phyloP scores from a whole-genome alignment of 1,140 invertebrate genomes.

The Varroa destructor region DNA sequence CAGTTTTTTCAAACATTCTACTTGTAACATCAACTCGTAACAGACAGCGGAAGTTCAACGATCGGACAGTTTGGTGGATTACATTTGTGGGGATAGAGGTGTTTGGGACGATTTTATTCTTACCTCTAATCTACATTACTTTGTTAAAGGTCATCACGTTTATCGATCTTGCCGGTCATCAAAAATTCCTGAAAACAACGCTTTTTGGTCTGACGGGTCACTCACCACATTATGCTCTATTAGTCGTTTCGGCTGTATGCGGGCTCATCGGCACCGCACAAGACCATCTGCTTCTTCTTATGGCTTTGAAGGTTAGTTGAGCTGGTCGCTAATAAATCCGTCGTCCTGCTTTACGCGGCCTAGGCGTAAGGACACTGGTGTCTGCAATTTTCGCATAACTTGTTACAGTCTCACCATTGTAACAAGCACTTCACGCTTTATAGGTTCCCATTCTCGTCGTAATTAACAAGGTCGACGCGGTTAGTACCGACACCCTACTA shows the following conservation, averaged over 20 bases:
- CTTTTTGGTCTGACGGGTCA: slow-evolving; percentile 85
- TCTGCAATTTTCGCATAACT: too few species aligned
- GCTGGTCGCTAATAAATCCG: too few species aligned
- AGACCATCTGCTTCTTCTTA: slow-evolving; percentile 68
- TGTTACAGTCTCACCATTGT: too few species aligned
- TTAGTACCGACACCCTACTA: slow-evolving; percentile 43
- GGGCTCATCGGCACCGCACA: slow-evolving; percentile 43
- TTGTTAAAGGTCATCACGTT: slow-evolving; percentile 55
- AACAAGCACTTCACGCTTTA: not conserved
- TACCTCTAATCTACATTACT: not conserved
- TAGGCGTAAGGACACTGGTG: too few species aligned
- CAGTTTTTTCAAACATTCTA: too few species aligned
- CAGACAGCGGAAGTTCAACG: too few species aligned
- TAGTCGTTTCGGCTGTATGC: slow-evolving; percentile 60
- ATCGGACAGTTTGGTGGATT: too few species aligned
- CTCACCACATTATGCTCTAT: slow-evolving; percentile 82
- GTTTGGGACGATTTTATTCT: not conserved
- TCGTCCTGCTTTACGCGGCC: too few species aligned
- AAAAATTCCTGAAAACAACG: slow-evolving; percentile 88
- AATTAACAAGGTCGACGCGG: slow-evolving; percentile 72
- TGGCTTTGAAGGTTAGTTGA: slow-evolving; percentile 53
- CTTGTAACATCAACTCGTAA: too few species aligned
- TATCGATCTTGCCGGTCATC: slow-evolving; percentile 88
- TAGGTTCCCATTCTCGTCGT: slow-evolving; percentile 69
- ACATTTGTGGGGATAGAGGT: too few species aligned